Evolutionary conservation across 1,140 invertebrate genomes (phyloP).

Genomic region (Dufourea novaeangliae): DNA sequence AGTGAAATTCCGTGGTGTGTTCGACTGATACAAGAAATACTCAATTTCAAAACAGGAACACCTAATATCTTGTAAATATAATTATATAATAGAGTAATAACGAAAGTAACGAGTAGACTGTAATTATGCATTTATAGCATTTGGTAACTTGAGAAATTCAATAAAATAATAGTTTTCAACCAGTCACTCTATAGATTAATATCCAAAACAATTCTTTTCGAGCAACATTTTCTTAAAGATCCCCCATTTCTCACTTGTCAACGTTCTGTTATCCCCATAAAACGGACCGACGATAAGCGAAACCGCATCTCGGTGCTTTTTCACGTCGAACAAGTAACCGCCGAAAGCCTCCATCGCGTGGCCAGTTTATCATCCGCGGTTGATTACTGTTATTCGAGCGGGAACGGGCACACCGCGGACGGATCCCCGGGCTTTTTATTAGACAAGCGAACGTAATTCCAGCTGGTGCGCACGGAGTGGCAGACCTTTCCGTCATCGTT

Average conservation of each 20-base stretch:
- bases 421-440: constrained; percentile 50
- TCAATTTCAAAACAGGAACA: no score
- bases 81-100: no score
- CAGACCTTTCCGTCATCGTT: not conserved
- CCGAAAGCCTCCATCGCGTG: not conserved
- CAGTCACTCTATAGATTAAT: no score
- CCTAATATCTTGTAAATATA: no score
- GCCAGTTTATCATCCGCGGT: constrained; percentile 23
- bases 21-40: no score
- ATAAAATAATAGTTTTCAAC: no score
- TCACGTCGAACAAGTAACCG: not conserved
- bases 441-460: constrained; percentile 44
- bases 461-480: not conserved
- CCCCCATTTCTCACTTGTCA: no score
- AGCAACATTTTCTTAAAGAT: not conserved
- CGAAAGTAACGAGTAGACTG: no score
- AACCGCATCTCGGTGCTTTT: not conserved
- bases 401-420: constrained; percentile 1
- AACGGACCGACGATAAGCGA: not conserved
- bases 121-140: no score
- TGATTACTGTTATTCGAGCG: constrained; percentile 53
- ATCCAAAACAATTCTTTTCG: no score
- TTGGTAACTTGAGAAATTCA: no score
- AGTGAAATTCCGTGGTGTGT: no score
- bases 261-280: not conserved